A percentile compares a stretch with the other conserved stretches of the same genome.
Conservation (phyloP, 1,140 invertebrate species). For the Tribolium castaneum region DNA sequence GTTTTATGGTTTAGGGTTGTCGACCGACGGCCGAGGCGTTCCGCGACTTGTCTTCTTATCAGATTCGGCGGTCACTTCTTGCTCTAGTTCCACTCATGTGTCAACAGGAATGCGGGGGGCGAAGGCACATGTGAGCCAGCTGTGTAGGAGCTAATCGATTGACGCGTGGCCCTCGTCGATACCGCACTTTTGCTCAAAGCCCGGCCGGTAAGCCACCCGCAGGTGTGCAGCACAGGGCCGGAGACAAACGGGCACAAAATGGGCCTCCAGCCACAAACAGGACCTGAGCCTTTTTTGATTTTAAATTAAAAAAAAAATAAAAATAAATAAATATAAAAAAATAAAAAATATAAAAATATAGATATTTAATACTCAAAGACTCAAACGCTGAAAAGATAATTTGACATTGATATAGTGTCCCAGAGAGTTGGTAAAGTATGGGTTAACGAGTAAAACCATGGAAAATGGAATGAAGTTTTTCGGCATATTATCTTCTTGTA, state of each 20-base stretch:
- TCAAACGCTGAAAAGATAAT: too few relatives aligned
- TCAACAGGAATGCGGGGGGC: slow-evolving; percentile 44
- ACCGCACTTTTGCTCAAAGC: neutral
- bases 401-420: too few relatives aligned
- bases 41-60: neutral
- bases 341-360: too few relatives aligned
- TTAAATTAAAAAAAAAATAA: too few relatives aligned
- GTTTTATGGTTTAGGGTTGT: too few relatives aligned
- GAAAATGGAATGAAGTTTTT: too few relatives aligned
- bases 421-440: too few relatives aligned
- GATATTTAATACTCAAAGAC: too few relatives aligned
- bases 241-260: neutral
- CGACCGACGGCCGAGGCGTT: too few relatives aligned
- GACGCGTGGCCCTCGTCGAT: slow-evolving; percentile 47
- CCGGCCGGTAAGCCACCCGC: slow-evolving; percentile 51
- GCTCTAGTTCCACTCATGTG: slow-evolving; percentile 35
- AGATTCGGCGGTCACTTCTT: slow-evolving; percentile 11
- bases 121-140: slow-evolving; percentile 49
- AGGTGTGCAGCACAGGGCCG: slow-evolving; percentile 43
- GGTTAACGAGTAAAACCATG: too few relatives aligned
- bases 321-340: too few relatives aligned
- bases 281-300: neutral
- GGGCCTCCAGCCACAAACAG: neutral
- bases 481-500: too few relatives aligned
- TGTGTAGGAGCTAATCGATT: slow-evolving; percentile 51